These are phyloP conservation scores for Leucoma salicis DNA, from an alignment of 2,888 invertebrate species.

Conservation along the genomic window DNA sequence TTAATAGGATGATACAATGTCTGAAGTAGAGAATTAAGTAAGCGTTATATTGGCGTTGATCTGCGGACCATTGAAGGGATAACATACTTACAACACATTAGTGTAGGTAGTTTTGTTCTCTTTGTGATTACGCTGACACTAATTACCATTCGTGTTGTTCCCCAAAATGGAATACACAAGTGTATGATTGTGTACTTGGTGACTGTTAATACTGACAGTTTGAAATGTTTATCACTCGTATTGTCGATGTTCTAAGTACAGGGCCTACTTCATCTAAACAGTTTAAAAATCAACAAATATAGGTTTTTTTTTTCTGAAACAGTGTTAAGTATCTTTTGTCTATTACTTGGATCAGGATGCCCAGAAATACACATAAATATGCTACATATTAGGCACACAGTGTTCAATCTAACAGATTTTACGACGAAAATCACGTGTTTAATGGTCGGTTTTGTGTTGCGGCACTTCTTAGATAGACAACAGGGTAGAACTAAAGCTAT, in stretches of 20 bases:
- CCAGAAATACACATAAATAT: slow-evolving; percentile 11
- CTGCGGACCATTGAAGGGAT: slow-evolving; percentile 69
- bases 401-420: slow-evolving; percentile 63
- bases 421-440: slow-evolving; percentile 50
- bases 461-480: slow-evolving; percentile 65
- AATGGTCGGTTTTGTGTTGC: slow-evolving; percentile 55
- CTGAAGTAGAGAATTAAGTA: slow-evolving; percentile 69
- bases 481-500: slow-evolving; percentile 78
- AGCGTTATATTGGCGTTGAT: slow-evolving; percentile 71
- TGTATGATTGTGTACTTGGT: slow-evolving; percentile 55
- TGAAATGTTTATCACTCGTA: slow-evolving; percentile 40
- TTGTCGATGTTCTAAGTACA: slow-evolving; percentile 63
- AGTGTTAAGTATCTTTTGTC: slow-evolving; percentile 20
- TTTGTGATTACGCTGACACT: slow-evolving; percentile 55
- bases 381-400: slow-evolving; percentile 54
- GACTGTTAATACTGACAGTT: slow-evolving; percentile 37
- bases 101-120: slow-evolving; percentile 67
- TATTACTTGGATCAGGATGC: slow-evolving; percentile 47
- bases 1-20: slow-evolving; percentile 74
- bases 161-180: slow-evolving; percentile 66
- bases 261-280: slow-evolving; percentile 70
- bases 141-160: slow-evolving; percentile 57
- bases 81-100: slow-evolving; percentile 77
- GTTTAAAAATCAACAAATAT: slow-evolving; percentile 52
- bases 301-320: slow-evolving; percentile 53